A percentile compares a stretch with the other conserved stretches of the same genome.
These are phyloP conservation scores for Coryphaenoides rupestris DNA, from an alignment of 2,113 vertebrate genomes.

Conservation along the genomic window DNA sequence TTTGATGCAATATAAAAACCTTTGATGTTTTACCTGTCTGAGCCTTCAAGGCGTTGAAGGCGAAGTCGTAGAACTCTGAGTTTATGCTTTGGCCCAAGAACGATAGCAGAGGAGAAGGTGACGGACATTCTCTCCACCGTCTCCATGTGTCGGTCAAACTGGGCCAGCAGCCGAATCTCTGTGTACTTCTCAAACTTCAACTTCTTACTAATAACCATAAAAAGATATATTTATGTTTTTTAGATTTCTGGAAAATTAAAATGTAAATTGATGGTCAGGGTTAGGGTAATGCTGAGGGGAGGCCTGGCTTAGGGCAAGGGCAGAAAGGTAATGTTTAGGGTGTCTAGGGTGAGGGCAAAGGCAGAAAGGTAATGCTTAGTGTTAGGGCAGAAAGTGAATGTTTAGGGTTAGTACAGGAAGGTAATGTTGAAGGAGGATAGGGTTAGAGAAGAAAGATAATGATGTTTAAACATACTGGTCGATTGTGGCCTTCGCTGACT, in stretches of 20 bases:
- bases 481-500: conserved; percentile 57
- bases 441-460: no score
- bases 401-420: no score
- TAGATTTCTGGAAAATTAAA: not conserved
- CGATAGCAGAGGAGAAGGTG: conserved; percentile 74
- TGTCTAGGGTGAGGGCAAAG: no score
- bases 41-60: conserved; percentile 68
- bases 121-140: conserved; percentile 75
- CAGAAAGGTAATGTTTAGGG: no score
- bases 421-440: no score
- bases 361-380: no score
- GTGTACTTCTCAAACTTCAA: conserved; percentile 76
- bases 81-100: conserved; percentile 76
- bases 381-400: no score
- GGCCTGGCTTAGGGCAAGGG: no score
- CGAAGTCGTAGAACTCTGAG: conserved; percentile 82
- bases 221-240: not conserved
- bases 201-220: conserved; percentile 66
- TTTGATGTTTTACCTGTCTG: conserved; percentile 67
- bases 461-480: conserved; percentile 60
- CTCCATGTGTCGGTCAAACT: conserved; percentile 78
- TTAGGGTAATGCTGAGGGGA: no score
- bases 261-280: no score
- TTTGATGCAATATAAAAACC: not conserved
- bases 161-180: conserved; percentile 73